A percentile compares a stretch with the other conserved stretches of the same genome.
Evolutionary conservation across 2,888 invertebrate genomes (phyloP).

Genomic region (Tuta absoluta): DNA sequence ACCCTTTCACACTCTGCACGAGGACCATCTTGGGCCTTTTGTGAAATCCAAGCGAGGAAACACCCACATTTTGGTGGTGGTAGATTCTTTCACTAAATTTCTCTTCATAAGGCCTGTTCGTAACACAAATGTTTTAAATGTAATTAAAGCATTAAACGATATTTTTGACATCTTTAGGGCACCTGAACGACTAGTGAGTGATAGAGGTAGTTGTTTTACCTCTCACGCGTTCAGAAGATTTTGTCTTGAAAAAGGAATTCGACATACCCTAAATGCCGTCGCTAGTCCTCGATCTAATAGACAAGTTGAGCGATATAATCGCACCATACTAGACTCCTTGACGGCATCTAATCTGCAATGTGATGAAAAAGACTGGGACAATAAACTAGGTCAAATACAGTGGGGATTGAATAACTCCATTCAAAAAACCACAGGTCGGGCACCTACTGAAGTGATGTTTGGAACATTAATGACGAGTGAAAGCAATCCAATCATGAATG

Average conservation of each 20-base stretch:
- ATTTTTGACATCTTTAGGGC: background rate
- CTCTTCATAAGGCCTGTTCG: background rate
- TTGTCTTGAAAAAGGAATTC: too few relatives aligned
- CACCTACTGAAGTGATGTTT: background rate
- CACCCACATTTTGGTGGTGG: background rate
- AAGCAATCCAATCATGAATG: too few relatives aligned
- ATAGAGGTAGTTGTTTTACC: too few relatives aligned
- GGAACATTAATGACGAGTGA: too few relatives aligned
- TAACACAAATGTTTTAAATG: background rate
- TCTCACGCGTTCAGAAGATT: too few relatives aligned
- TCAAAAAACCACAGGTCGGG: background rate
- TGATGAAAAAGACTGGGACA: slow-evolving; percentile 2
- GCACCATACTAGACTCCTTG: background rate
- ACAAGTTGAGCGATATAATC: background rate
- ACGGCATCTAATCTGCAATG: background rate
- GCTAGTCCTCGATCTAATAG: background rate
- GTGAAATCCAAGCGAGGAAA: background rate
- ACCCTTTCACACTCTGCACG: slow-evolving; percentile 13
- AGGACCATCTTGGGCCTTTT: slow-evolving; percentile 15
- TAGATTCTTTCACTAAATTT: slow-evolving; percentile 5
- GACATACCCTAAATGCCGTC: too few relatives aligned
- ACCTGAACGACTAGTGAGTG: too few relatives aligned
- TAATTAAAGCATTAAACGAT: background rate
- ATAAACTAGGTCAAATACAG: background rate
- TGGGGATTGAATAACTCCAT: background rate